Evolutionary conservation across 2,888 invertebrate genomes (phyloP).

Genomic region (Parnassius mnemosyne): DNA sequence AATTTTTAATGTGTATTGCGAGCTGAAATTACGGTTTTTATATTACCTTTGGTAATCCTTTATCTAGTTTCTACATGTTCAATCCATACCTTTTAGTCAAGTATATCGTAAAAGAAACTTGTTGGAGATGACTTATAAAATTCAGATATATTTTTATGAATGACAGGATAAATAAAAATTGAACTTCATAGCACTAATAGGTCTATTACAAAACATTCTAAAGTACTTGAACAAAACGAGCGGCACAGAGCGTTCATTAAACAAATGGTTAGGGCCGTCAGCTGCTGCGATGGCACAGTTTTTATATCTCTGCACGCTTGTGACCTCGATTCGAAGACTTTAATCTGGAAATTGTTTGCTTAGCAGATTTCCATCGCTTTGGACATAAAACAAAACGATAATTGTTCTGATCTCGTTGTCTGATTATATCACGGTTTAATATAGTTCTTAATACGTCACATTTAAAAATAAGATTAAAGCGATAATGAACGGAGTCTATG

Average conservation of each 20-base stretch:
- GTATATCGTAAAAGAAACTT: too few relatives aligned
- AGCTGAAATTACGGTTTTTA: too few relatives aligned
- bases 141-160: too few relatives aligned
- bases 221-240: too few relatives aligned
- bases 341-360: constrained; percentile 73
- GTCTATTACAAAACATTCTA: too few relatives aligned
- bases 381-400: constrained; percentile 49
- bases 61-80: too few relatives aligned
- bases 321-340: constrained; percentile 66
- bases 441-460: constrained; percentile 1
- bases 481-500: background rate
- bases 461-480: background rate
- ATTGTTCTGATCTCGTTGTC: constrained; percentile 10
- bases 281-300: constrained; percentile 46
- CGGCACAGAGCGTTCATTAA: constrained; percentile 1
- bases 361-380: constrained; percentile 58
- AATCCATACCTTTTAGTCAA: too few relatives aligned
- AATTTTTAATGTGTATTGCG: too few relatives aligned
- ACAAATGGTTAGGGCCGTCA: constrained; percentile 13
- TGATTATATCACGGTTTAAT: constrained; percentile 14
- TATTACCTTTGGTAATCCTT: too few relatives aligned
- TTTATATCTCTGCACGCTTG: constrained; percentile 51
- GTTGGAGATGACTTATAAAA: too few relatives aligned
- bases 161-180: too few relatives aligned
- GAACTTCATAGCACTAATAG: too few relatives aligned